phyloP scores from a whole-genome alignment of 2,797 vertebrate species.

The Tolypeutes matacus region DNA sequence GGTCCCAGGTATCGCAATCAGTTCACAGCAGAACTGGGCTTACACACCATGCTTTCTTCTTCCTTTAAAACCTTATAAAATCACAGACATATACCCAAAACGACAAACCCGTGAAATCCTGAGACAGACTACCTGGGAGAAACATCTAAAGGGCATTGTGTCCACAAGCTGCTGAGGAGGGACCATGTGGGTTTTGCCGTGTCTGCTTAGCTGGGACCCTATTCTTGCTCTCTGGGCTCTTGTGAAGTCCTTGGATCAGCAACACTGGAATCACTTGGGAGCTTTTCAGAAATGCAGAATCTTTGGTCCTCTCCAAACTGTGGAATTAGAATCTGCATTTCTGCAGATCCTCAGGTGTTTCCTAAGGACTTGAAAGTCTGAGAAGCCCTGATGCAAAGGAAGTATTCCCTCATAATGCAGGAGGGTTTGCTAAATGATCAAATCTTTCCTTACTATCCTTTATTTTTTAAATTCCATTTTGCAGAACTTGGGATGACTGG shows the following conservation, averaged over 20 bases:
- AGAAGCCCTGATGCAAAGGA: not conserved
- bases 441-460: not conserved
- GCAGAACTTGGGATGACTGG: not conserved
- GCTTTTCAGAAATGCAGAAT: not conserved
- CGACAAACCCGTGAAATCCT: not conserved
- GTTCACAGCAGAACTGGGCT: not conserved
- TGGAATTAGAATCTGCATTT: not conserved
- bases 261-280: not conserved
- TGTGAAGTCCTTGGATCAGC: not conserved
- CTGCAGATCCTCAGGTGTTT: not conserved
- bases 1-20: not conserved
- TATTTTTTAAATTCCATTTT: not conserved
- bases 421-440: not conserved
- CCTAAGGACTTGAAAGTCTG: not conserved
- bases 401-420: not conserved
- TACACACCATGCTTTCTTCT: not conserved
- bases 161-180: not conserved
- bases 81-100: too few relatives aligned
- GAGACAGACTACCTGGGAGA: not conserved
- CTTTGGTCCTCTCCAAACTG: not conserved
- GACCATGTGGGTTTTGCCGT: too few relatives aligned
- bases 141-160: accelerated
- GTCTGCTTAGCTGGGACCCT: not conserved
- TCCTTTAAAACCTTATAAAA: not conserved
- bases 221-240: not conserved